A percentile compares a stretch with the other conserved stretches of the same genome.
phyloP scores from a whole-genome alignment of 1,140 invertebrate genomes.

The Leptinotarsa texana region DNA sequence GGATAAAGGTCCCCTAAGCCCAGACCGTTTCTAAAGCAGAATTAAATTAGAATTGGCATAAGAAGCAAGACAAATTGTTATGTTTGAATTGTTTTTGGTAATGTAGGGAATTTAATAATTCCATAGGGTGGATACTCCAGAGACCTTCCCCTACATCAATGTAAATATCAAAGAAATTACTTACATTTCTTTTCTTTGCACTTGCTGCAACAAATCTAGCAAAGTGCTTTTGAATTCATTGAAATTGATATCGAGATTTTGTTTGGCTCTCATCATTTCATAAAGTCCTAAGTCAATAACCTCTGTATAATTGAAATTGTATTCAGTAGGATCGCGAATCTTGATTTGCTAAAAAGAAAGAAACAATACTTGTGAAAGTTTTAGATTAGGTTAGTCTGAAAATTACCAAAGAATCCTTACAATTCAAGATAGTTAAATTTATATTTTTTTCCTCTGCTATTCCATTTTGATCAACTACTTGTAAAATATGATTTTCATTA shows the following conservation, averaged over 20 bases:
- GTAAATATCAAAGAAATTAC: background rate
- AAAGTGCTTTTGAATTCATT: conserved; percentile 39
- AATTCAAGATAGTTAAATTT: conserved; percentile 31
- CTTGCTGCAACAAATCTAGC: conserved; percentile 38
- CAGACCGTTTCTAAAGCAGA: too few relatives aligned
- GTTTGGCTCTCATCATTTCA: conserved; percentile 34
- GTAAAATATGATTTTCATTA: conserved; percentile 29
- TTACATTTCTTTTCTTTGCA: conserved; percentile 40
- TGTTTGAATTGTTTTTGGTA: background rate
- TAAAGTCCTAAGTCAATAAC: conserved; percentile 33
- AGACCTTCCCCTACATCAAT: too few relatives aligned
- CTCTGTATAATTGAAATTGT: conserved; percentile 37
- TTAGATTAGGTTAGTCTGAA: background rate
- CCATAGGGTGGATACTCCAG: background rate
- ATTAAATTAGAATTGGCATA: background rate
- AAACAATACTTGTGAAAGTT: conserved; percentile 8
- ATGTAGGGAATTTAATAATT: background rate
- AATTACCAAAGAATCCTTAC: conserved; percentile 34
- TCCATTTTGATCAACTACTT: conserved; percentile 22
- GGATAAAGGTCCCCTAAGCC: too few relatives aligned
- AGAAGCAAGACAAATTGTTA: background rate
- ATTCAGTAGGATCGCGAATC: conserved; percentile 34
- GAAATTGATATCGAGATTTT: conserved; percentile 38
- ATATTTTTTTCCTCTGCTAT: conserved; percentile 32
- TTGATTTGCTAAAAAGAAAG: conserved; percentile 38